phyloP scores from a whole-genome alignment of 2,888 invertebrate genomes.

The Lagria hirta region DNA sequence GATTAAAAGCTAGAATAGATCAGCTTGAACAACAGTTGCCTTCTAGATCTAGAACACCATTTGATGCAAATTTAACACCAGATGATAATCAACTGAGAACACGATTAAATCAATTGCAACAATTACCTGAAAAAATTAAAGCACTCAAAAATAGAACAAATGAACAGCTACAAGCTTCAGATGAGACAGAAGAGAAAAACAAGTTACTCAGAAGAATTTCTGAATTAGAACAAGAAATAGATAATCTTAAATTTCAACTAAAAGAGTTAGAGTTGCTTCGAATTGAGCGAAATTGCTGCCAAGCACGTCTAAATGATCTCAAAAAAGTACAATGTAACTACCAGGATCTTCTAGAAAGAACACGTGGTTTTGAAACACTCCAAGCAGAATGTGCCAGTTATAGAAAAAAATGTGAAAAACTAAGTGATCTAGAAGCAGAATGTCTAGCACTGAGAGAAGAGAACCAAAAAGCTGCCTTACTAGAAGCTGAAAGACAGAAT shows the following conservation, averaged over 20 bases:
- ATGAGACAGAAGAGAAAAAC: constrained; percentile 20
- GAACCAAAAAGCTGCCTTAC: constrained; percentile 41
- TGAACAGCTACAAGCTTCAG: constrained; percentile 26
- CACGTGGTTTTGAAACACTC: constrained; percentile 42
- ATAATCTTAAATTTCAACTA: constrained; percentile 9
- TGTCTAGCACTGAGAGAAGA: constrained; percentile 41
- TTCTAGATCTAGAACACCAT: too few species aligned
- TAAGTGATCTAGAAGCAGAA: constrained; percentile 44
- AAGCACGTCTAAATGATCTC: constrained; percentile 38
- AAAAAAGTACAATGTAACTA: constrained; percentile 44
- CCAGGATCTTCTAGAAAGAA: constrained; percentile 40
- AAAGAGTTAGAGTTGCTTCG: constrained; percentile 45
- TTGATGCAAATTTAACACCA: too few species aligned
- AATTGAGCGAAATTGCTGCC: constrained; percentile 46
- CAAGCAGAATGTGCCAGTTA: constrained; percentile 49
- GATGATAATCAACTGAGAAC: constrained; percentile 33
- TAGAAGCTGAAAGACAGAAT: constrained; percentile 57
- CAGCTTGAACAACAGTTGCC: constrained; percentile 40
- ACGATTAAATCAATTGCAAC: constrained; percentile 38
- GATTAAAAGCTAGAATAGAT: constrained; percentile 36
- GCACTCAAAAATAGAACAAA: background rate
- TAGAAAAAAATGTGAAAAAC: constrained; percentile 46
- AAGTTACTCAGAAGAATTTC: constrained; percentile 29
- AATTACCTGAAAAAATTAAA: constrained; percentile 40
- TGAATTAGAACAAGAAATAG: constrained; percentile 32